Percentiles rank a stretch among this genome's conserved stretches.
Evolutionary conservation across 2,113 vertebrate species (phyloP).

Genomic region (Lophura nycthemera): DNA sequence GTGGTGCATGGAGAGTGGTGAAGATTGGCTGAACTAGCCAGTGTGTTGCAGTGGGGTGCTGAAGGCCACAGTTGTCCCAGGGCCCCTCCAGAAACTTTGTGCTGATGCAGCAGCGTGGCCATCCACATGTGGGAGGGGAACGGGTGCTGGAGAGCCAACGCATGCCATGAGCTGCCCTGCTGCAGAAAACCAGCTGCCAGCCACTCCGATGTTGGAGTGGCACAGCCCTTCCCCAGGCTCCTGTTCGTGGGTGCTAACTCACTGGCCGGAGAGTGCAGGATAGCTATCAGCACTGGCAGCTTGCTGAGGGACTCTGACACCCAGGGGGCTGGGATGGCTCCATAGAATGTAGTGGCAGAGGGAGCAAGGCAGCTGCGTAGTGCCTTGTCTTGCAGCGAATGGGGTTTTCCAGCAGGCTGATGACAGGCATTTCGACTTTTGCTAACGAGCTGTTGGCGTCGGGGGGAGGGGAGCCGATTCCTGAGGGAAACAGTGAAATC

Average conservation of each 20-base stretch:
- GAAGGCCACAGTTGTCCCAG: neutral
- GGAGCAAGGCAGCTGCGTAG: neutral
- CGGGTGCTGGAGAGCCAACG: fast-evolving
- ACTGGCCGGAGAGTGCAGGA: neutral
- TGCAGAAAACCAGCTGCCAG: neutral
- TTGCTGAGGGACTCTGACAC: neutral
- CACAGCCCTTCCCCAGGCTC: neutral
- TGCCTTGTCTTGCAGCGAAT: neutral
- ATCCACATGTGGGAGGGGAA: neutral
- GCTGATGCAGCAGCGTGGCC: fast-evolving
- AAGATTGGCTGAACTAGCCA: neutral
- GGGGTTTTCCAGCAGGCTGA: neutral
- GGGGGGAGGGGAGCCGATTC: neutral
- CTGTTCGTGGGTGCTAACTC: neutral
- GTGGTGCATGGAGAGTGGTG: neutral
- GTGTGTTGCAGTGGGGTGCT: neutral
- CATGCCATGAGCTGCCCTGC: neutral
- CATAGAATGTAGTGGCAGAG: fast-evolving
- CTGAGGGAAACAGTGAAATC: neutral
- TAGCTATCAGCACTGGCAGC: fast-evolving
- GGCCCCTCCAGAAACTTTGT: neutral
- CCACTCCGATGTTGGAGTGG: fast-evolving
- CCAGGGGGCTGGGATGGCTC: neutral
- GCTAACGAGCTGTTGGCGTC: neutral
- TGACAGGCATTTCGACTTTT: neutral